Evolutionary conservation across 2,113 vertebrate genomes (phyloP), one percentile per base, ranked within the genome.

Genomic region (Pao palembangensis): DNA sequence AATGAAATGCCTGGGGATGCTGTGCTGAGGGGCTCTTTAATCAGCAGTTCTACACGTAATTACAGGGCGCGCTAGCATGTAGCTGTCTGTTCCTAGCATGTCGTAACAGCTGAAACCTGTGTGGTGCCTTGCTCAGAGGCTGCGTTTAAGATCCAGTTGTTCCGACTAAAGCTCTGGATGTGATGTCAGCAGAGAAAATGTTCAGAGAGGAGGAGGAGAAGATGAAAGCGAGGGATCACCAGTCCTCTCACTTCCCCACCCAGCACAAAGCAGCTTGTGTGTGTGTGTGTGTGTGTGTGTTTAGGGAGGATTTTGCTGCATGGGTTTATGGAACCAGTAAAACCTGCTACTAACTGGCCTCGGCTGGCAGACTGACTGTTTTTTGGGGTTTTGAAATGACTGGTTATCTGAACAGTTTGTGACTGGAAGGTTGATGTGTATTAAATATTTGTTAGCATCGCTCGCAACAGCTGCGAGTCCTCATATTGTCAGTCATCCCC

Each of bases 251-350:
- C 41, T 71, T 8, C 55, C 61, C 68, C 59, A 69, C 50, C 63
- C 69, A 58, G 59, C 75, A 64, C 48, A 61, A 51, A 79, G 76
- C 63, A 56, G 76, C 71, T 78, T 75, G 46, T 23, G 55, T 43
- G 54, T 57, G 58, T 50, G 59, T 38, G 56, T 55, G 55, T 41
- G 57, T 41, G 55, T 51, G 58, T 19, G 48, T 57, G 58, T 62
- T 54, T 21, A 59, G 2, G 43, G 61, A 61, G 78, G 73, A 67
- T 71, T 79, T 79, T 34, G 55, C 67, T 19, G 67, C 55, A 58
- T 25, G 0, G 14, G 17, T 74, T 79, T 74, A 76, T 64, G 63
- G 34, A 5, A 34, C 56, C 59, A 60, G 38, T 73, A 57, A 73
- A 74, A 75, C n/a, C 21, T 41, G 67, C 58, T 55, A 58, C 70